Base-by-base conservation (phyloP, 1,140 invertebrate genomes). In the Trachymyrmex septentrionalis region DNA sequence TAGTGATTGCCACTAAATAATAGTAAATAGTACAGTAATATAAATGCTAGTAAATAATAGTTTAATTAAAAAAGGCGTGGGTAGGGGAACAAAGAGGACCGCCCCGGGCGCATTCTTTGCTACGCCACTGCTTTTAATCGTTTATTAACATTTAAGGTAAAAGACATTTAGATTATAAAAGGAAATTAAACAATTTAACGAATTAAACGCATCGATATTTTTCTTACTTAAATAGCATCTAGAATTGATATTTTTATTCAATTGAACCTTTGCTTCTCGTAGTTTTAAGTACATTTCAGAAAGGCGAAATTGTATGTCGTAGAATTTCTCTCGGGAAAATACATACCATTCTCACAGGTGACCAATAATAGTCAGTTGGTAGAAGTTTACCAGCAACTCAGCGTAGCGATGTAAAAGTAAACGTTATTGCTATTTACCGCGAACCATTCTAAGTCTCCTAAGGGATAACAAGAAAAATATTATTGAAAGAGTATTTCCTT, bases 281-380 rank as follows among this genome's bases (percentile, higher is more conserved):
- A 55, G 19, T 82, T 82, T 44, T 50, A 24, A 27, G 34, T 78
- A 55, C 16, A 7, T 21, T 44, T n/a, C 16, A 3, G n/a, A 57
- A 77, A 77, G 71, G 61, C 63, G 10, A 78, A 72, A 64, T 19
- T 30, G n/a, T 81, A 19, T 76, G 55, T 64, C 57, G 75, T 75
- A 81, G 88, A 91, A 91, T 91, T 91, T 91, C 84, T 91, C 89
- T 21, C 38, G 90, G 86, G 89, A 69, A 90, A 90, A 88, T 90
- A 91, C 77, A 72, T 86, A 86, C 67, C 48, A 63, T 55, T 53
- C 86, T 87, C 75, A 48, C 82, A 64, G 84, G 72, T 88, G 69
- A 86, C 86, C 38, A 73, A 63, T 86, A 81, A 84, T 84, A 75
- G 67, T 82, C 66, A 82, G 80, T 57, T 57, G 73, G 77, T 38